Conservation (phyloP, 2,113 vertebrate species). For the Ophthalmolycus amberensis region DNA sequence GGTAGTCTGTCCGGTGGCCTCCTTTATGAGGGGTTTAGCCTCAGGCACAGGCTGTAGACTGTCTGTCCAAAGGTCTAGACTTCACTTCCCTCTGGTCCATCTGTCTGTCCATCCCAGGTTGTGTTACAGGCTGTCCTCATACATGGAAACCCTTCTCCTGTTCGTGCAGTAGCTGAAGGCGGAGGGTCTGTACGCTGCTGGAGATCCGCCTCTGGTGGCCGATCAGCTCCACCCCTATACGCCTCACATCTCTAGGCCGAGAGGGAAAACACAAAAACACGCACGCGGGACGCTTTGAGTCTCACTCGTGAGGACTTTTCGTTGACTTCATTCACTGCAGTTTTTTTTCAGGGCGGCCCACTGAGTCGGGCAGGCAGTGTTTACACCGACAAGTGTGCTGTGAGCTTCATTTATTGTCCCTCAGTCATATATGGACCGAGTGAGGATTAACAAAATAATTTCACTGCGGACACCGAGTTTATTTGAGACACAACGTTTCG, state of each 20-base stretch:
- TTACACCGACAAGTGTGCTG: background rate
- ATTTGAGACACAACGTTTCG: too few relatives aligned
- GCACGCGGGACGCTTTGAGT: constrained; percentile 32
- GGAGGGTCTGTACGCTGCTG: constrained; percentile 96
- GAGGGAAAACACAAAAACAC: constrained; percentile 46
- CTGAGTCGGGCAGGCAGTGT: background rate
- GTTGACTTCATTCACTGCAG: background rate
- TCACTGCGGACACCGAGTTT: too few relatives aligned
- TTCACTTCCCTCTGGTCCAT: constrained; percentile 62
- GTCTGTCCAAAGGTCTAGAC: constrained; percentile 69
- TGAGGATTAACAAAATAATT: background rate
- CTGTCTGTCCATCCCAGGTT: constrained; percentile 52
- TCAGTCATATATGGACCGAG: background rate
- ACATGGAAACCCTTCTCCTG: constrained; percentile 98
- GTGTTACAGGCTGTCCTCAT: constrained; percentile 84
- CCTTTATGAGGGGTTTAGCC: constrained; percentile 79
- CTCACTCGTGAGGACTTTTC: constrained; percentile 2
- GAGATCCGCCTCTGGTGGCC: constrained; percentile 97
- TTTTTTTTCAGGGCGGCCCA: background rate
- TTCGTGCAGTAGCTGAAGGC: constrained; percentile 94
- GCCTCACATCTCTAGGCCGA: constrained; percentile 92
- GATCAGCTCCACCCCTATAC: constrained; percentile 94
- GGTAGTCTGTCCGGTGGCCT: constrained; percentile 52
- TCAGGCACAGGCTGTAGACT: constrained; percentile 90
- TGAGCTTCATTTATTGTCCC: too few relatives aligned